Evolutionary conservation across 2,797 vertebrate species (phyloP).

Genomic region (Megaceryle alcyon): DNA sequence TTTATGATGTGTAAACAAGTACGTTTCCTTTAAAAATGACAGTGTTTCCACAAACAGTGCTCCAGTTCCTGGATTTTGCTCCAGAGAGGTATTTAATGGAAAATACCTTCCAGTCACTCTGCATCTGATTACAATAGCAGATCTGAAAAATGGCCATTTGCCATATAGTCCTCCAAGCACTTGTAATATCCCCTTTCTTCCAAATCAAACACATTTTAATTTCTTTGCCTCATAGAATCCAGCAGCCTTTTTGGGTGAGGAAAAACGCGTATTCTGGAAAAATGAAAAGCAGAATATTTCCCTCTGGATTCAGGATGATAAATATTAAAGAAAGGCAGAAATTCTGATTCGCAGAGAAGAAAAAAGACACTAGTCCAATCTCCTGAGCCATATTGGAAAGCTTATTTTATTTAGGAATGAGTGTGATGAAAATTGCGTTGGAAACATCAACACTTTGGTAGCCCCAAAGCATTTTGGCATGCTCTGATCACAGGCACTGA

Average conservation of each 20-base stretch:
- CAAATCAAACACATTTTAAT: constrained; percentile 37
- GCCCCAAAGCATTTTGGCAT: constrained; percentile 68
- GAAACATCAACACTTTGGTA: constrained; percentile 54
- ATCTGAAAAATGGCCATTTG: constrained; percentile 50
- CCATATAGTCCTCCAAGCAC: constrained; percentile 12
- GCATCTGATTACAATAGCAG: constrained; percentile 35
- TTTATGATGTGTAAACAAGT: constrained; percentile 53
- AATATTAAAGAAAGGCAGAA: constrained; percentile 71
- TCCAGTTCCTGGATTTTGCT: constrained; percentile 17
- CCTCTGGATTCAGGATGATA: constrained; percentile 47
- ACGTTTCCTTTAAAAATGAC: constrained; percentile 50
- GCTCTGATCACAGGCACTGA: constrained; percentile 6
- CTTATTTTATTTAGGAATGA: constrained; percentile 72
- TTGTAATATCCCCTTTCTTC: constrained; percentile 5
- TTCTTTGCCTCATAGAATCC: constrained; percentile 44
- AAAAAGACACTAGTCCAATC: constrained; percentile 43
- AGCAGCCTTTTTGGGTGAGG: background rate
- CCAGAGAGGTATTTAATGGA: constrained; percentile 21
- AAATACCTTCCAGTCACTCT: constrained; percentile 59
- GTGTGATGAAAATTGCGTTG: constrained; percentile 54
- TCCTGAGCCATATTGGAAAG: constrained; percentile 62
- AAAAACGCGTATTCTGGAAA: constrained; percentile 5
- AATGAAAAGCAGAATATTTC: constrained; percentile 59
- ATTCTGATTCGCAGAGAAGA: constrained; percentile 42
- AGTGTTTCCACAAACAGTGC: constrained; percentile 41